Base-by-base conservation (phyloP, 2,797 vertebrate species). In the Leptatherina wallacei region DNA sequence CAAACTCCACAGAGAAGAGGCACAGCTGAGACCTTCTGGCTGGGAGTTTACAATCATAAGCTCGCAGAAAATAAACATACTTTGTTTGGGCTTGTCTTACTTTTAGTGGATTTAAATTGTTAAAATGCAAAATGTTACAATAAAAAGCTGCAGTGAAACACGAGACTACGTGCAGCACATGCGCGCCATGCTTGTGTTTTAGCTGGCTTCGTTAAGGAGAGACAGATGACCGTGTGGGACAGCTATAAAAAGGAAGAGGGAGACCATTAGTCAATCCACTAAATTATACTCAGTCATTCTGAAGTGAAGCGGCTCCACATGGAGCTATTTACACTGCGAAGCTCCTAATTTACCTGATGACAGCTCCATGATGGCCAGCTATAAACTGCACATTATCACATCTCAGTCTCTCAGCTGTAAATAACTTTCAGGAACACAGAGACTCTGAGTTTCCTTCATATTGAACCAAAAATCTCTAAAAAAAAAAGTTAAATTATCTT, bases 301-400 rank as follows among this genome's bases (percentile, higher is more conserved):
- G 11, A 65, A 72, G 29, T 80, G 77, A 73, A 55, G 54, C 56
- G 56, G 66, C 65, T 78, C 77, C 61, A n/a, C 68, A 35, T 61
- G 71, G 51, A 62, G 76, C 69, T 85, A 84, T 89, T 91, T 84
- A 83, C 84, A 62, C 78, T 52, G 73, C 65, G 33, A 70, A 86
- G 82, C 78, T 81, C 80, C 71, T 81, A 72, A 90, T 91, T 89
- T 85, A 69, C 75, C 77, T 85, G 89, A 92, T 89, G 78, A 90
- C 83, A 86, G 84, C 78, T 78, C 68, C 52, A 29, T 63, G 64
- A 80, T 77, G 30, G 63, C 30, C 59, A 70, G 84, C 68, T 82
- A 60, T 69, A 80, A 85, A 83, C 69, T 75, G 78, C 81, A 77
- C 79, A 86, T 90, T 77, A 90, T 82, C 68, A 62, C 83, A 78